A percentile compares a stretch with the other conserved stretches of the same genome.
phyloP scores from a whole-genome alignment of 1,140 invertebrate genomes.

The Whitmania pigra region DNA sequence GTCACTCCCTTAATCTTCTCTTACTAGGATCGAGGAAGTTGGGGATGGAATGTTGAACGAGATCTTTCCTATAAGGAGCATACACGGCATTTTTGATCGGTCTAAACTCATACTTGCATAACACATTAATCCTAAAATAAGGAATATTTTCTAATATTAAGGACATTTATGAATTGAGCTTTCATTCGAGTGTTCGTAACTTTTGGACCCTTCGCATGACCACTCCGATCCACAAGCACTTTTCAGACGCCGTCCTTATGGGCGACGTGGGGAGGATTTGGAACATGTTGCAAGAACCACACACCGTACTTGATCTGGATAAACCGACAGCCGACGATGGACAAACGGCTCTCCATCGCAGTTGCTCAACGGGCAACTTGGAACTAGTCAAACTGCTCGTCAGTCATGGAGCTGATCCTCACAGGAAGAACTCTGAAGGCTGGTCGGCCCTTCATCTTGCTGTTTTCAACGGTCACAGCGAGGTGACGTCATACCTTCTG shows the following conservation, averaged over 20 bases:
- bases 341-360: conserved; percentile 45
- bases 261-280: conserved; percentile 39
- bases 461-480: conserved; percentile 44
- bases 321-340: conserved; percentile 42
- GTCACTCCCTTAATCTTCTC: too few species aligned
- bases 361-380: conserved; percentile 45
- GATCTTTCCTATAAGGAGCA: too few species aligned
- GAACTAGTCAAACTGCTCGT: conserved; percentile 47
- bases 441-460: conserved; percentile 48
- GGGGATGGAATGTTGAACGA: too few species aligned
- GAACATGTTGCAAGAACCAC: conserved; percentile 37
- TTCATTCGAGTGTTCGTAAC: too few species aligned
- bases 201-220: background rate
- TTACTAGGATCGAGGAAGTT: too few species aligned
- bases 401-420: conserved; percentile 45
- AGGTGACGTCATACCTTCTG: conserved; percentile 42
- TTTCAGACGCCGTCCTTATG: conserved; percentile 39
- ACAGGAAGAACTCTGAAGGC: conserved; percentile 45
- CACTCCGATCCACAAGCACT: conserved; percentile 33
- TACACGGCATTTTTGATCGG: too few species aligned
- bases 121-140: too few species aligned
- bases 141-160: too few species aligned
- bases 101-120: too few species aligned
- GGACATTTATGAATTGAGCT: too few species aligned
- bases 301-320: conserved; percentile 43